These are phyloP conservation scores for Triplophysa dalaica DNA, from an alignment of 2,113 vertebrate species.

Conservation along the genomic window DNA sequence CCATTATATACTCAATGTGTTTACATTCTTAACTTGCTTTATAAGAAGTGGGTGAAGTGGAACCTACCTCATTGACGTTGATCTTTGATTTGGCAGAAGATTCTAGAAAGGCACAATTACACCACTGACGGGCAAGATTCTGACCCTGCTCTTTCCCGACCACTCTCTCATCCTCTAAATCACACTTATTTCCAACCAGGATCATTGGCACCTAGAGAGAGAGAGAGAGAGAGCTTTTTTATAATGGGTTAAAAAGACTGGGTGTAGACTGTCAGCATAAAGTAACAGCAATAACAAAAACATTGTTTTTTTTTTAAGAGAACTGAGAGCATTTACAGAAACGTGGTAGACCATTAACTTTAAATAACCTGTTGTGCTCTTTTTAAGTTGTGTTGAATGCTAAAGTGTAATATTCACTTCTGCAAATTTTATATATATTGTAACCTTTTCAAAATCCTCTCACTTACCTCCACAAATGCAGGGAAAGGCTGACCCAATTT, in stretches of 20 bases:
- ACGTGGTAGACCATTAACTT: not conserved
- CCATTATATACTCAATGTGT: not conserved
- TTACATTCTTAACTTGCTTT: not conserved
- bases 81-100: conserved; percentile 99
- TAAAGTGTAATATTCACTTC: not conserved
- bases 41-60: not conserved
- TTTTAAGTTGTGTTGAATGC: not conserved
- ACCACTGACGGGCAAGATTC: conserved; percentile 97
- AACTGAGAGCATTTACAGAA: not conserved
- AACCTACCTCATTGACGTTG: conserved; percentile 95
- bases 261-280: no score
- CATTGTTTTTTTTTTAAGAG: no score
- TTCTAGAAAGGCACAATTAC: conserved; percentile 99
- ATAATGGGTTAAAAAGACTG: not conserved
- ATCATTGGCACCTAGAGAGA: conserved; percentile 94
- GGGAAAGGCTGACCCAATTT: not conserved
- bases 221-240: not conserved
- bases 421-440: not conserved
- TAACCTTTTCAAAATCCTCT: not conserved
- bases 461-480: not conserved
- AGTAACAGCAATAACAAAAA: not conserved
- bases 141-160: conserved; percentile 98
- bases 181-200: conserved; percentile 99
- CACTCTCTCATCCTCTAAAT: conserved; percentile 97
- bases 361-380: not conserved